Percentiles rank a stretch among this genome's conserved stretches.
Evolutionary conservation across 2,113 vertebrate genomes (phyloP).

Genomic region (Gallinago undulata): DNA sequence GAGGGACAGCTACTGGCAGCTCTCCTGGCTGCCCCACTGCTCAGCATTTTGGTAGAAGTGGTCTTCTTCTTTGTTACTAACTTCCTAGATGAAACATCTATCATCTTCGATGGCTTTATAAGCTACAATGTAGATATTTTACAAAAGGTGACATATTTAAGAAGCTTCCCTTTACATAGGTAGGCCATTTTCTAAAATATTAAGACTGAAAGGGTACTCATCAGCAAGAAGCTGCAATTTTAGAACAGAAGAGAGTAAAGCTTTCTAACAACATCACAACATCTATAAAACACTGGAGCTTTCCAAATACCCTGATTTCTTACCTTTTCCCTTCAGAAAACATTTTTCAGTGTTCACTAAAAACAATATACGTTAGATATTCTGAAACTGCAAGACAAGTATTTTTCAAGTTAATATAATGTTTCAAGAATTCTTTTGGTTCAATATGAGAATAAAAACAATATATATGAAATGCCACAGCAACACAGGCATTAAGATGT

Average conservation of each 20-base stretch:
- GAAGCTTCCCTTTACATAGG: background rate
- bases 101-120: constrained; percentile 77
- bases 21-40: constrained; percentile 72
- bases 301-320: background rate
- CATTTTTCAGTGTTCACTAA: background rate
- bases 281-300: background rate
- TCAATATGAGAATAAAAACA: background rate
- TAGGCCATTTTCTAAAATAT: background rate
- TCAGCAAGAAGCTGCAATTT: background rate
- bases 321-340: background rate
- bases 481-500: background rate
- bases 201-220: background rate
- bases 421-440: background rate
- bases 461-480: background rate
- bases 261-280: background rate
- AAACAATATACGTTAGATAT: background rate
- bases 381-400: background rate
- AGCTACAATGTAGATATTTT: constrained; percentile 71
- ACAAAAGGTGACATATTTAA: constrained; percentile 35
- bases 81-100: constrained; percentile 77
- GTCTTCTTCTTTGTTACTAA: constrained; percentile 73
- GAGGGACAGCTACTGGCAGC: constrained; percentile 62
- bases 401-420: background rate
- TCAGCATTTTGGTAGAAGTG: constrained; percentile 69
- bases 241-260: background rate